phyloP scores from a whole-genome alignment of 2,113 vertebrate genomes.

The Lota lota region DNA sequence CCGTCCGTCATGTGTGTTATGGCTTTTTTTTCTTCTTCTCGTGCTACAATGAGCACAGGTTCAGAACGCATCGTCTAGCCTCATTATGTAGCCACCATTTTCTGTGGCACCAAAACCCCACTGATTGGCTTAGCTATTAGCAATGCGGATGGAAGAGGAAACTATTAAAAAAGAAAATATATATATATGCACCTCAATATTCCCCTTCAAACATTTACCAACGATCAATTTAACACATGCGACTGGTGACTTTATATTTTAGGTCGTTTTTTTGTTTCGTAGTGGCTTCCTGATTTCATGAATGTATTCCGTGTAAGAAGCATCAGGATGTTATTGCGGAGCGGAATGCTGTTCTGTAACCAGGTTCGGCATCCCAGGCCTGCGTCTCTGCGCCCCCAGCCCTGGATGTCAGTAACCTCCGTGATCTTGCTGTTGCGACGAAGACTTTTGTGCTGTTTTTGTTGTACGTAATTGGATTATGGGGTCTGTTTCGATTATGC shows the following conservation, averaged over 20 bases:
- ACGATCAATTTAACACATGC: background rate
- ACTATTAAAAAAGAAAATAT: background rate
- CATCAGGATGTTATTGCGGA: background rate
- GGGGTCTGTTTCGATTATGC: constrained; percentile 63
- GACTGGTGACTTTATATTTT: no score
- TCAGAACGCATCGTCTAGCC: constrained; percentile 73
- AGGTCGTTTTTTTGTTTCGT: no score
- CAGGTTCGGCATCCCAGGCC: constrained; percentile 55
- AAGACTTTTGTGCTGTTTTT: constrained; percentile 56
- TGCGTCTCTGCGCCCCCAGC: background rate
- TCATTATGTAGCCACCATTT: constrained; percentile 82
- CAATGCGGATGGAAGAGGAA: constrained; percentile 36
- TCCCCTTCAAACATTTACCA: constrained; percentile 1
- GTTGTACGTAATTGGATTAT: constrained; percentile 69
- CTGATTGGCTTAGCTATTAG: constrained; percentile 70
- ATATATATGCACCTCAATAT: no score
- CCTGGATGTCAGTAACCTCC: background rate
- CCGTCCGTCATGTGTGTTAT: constrained; percentile 24
- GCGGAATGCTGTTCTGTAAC: no score
- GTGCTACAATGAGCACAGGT: constrained; percentile 37
- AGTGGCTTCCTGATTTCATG: no score
- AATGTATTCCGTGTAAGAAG: background rate
- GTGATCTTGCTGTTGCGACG: constrained; percentile 37
- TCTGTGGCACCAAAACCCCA: constrained; percentile 73
- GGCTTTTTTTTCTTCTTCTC: constrained; percentile 31